Evolutionary conservation across 2,888 invertebrate genomes (phyloP).

Genomic region (Eubasilissa splendida): DNA sequence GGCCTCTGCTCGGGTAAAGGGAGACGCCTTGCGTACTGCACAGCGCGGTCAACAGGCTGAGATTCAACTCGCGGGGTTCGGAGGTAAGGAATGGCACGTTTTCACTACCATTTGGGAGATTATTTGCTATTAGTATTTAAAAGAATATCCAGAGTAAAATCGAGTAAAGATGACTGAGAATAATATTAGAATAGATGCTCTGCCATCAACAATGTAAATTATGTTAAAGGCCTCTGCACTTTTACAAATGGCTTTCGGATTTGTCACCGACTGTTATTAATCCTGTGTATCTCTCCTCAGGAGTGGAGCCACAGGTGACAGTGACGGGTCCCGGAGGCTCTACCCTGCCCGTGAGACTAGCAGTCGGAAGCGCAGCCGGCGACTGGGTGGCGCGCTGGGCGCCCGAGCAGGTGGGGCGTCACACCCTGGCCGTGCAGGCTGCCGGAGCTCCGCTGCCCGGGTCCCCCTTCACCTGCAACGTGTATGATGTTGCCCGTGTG

Average conservation of each 20-base stretch:
- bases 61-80: conserved; percentile 69
- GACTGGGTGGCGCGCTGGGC: conserved; percentile 86
- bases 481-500: conserved; percentile 92
- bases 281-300: conserved; percentile 61
- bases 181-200: no score
- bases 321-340: conserved; percentile 90
- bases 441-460: conserved; percentile 90
- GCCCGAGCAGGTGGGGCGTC: conserved; percentile 90
- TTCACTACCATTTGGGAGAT: neutral
- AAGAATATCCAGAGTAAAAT: no score
- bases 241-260: no score
- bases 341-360: conserved; percentile 82
- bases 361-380: conserved; percentile 74
- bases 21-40: conserved; percentile 67
- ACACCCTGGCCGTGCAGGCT: conserved; percentile 86
- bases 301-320: conserved; percentile 79
- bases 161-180: no score
- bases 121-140: neutral
- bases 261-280: no score
- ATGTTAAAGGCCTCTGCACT: neutral
- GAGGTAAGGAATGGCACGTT: conserved; percentile 62
- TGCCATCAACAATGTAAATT: neutral
- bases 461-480: conserved; percentile 94
- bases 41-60: conserved; percentile 67
- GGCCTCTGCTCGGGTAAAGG: conserved; percentile 68